Percentiles rank a stretch among this genome's conserved stretches.
These are phyloP conservation scores for Megaceryle alcyon DNA, from an alignment of 2,797 vertebrate genomes.

Conservation along the genomic window DNA sequence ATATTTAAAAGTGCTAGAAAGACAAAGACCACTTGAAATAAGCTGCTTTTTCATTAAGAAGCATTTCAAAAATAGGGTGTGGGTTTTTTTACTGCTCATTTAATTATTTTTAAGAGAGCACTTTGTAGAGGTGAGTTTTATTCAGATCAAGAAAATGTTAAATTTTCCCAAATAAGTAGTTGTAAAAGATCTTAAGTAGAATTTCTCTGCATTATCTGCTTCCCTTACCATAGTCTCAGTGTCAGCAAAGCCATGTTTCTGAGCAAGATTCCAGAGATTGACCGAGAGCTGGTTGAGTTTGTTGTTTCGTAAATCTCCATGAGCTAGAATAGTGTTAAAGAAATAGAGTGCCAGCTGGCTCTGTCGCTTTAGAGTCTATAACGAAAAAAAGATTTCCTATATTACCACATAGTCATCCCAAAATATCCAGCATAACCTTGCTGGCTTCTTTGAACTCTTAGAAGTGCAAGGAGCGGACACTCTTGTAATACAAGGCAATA, in stretches of 20 bases:
- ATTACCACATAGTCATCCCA: not conserved
- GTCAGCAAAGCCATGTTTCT: constrained; percentile 92
- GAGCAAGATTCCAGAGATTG: constrained; percentile 95
- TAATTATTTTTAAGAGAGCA: not conserved
- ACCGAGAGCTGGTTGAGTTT: constrained; percentile 93
- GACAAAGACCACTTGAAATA: not conserved
- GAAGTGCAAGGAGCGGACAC: not conserved
- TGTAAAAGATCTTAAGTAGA: not conserved
- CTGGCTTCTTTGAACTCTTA: not conserved
- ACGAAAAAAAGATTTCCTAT: not conserved
- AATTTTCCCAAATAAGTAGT: not conserved
- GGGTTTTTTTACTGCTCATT: not conserved
- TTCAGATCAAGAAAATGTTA: not conserved
- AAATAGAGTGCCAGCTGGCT: constrained; percentile 87
- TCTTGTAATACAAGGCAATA: not conserved
- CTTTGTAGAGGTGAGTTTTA: not conserved
- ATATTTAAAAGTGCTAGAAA: not conserved
- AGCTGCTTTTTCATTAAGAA: not conserved
- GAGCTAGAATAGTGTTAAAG: constrained; percentile 89
- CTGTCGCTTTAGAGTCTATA: constrained; percentile 86
- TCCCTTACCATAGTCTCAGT: constrained; percentile 88
- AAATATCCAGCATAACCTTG: not conserved
- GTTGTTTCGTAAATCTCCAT: constrained; percentile 93
- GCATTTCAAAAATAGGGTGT: not conserved
- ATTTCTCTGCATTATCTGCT: not conserved